phyloP scores from a whole-genome alignment of 2,113 vertebrate species.

The Pachycephala philippinensis region DNA sequence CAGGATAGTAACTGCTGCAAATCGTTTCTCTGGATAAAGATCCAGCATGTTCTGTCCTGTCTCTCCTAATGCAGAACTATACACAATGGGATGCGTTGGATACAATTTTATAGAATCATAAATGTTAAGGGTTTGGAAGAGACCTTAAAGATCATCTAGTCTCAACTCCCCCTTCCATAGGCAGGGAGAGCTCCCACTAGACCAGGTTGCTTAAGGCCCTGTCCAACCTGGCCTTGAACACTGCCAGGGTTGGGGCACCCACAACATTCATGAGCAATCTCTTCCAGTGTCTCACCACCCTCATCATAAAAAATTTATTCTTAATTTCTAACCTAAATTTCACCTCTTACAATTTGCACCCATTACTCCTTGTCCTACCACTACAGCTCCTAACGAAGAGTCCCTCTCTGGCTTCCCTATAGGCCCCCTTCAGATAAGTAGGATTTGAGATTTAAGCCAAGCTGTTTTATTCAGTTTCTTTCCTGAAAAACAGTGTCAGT shows the following conservation, averaged over 20 bases:
- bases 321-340: neutral
- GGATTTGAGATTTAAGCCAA: neutral
- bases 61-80: neutral
- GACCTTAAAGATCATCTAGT: neutral
- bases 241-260: neutral
- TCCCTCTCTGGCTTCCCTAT: neutral
- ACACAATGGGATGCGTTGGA: neutral
- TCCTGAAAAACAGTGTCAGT: neutral
- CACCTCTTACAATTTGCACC: neutral
- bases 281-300: fast-evolving
- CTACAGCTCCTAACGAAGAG: neutral
- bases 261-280: neutral
- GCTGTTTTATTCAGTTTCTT: neutral
- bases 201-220: neutral
- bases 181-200: neutral
- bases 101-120: neutral
- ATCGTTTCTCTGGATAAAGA: neutral
- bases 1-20: neutral
- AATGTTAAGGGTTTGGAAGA: neutral
- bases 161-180: too few relatives aligned
- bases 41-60: neutral
- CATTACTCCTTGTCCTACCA: neutral
- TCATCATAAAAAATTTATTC: neutral
- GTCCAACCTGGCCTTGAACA: neutral
- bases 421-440: neutral